These are phyloP conservation scores for Argya squamiceps DNA, from an alignment of 2,797 vertebrate species.

Conservation along the genomic window DNA sequence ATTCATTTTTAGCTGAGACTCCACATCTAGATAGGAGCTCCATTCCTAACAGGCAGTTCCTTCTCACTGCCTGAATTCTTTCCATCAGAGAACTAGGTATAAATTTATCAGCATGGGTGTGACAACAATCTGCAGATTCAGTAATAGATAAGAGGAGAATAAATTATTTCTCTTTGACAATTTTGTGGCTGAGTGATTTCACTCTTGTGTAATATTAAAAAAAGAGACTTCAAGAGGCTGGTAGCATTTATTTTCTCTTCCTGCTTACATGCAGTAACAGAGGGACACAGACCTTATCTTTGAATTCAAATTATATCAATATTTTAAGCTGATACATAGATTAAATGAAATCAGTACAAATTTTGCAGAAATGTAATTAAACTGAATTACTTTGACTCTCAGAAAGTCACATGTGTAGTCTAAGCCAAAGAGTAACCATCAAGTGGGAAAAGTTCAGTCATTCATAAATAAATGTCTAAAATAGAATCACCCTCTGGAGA, in stretches of 20 bases:
- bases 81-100: not conserved
- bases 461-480: not conserved
- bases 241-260: not conserved
- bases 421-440: not conserved
- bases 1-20: not conserved
- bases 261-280: not conserved
- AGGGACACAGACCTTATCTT: not conserved
- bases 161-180: not conserved
- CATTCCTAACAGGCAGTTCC: not conserved
- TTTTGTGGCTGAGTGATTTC: not conserved
- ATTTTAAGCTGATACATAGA: not conserved
- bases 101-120: not conserved
- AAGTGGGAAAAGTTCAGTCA: not conserved
- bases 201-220: not conserved
- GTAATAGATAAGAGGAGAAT: not conserved
- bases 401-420: not conserved
- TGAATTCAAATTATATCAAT: not conserved
- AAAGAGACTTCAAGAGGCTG: not conserved
- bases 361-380: not conserved
- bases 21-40: not conserved
- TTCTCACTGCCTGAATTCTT: not conserved
- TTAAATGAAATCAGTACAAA: not conserved
- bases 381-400: not conserved
- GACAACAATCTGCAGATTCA: not conserved
- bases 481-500: not conserved